These are phyloP conservation scores for Erannis defoliaria DNA, from an alignment of 2,888 invertebrate species.

Conservation along the genomic window DNA sequence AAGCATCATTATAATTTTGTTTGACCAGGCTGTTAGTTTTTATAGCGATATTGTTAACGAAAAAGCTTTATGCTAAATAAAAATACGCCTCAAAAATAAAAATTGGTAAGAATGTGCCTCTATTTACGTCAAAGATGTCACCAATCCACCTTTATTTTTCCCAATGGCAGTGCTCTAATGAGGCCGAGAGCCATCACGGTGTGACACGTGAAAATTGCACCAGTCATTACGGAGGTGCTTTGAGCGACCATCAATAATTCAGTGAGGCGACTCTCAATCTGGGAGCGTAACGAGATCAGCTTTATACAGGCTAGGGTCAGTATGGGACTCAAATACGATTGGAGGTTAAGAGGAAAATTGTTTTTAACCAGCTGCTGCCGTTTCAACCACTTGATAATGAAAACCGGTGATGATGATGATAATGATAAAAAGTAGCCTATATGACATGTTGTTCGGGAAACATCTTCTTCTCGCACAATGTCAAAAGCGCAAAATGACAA, in stretches of 20 bases:
- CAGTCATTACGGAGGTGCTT: slow-evolving; percentile 33
- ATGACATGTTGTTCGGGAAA: no score
- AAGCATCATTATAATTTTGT: no score
- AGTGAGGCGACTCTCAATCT: slow-evolving; percentile 43
- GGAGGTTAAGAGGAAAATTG: no score
- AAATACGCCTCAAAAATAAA: background rate
- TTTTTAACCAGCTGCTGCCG: no score
- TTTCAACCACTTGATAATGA: no score
- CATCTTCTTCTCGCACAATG: no score
- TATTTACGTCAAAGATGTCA: slow-evolving; percentile 39
- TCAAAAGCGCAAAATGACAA: no score
- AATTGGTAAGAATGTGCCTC: background rate
- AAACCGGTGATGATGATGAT: no score
- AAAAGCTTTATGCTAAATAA: background rate
- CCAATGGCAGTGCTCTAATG: slow-evolving; percentile 18
- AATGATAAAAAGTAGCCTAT: no score
- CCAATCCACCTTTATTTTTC: slow-evolving; percentile 9
- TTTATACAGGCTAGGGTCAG: background rate
- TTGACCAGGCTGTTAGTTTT: no score
- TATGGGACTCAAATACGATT: slow-evolving; percentile 11
- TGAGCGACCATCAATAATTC: slow-evolving; percentile 42
- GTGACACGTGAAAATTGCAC: slow-evolving; percentile 31
- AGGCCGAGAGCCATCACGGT: slow-evolving; percentile 7
- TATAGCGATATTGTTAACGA: background rate
- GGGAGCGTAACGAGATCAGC: slow-evolving; percentile 43